These are phyloP conservation scores for Caenorhabditis sp. DNA, from an alignment of 2,888 invertebrate species.

Conservation along the genomic window DNA sequence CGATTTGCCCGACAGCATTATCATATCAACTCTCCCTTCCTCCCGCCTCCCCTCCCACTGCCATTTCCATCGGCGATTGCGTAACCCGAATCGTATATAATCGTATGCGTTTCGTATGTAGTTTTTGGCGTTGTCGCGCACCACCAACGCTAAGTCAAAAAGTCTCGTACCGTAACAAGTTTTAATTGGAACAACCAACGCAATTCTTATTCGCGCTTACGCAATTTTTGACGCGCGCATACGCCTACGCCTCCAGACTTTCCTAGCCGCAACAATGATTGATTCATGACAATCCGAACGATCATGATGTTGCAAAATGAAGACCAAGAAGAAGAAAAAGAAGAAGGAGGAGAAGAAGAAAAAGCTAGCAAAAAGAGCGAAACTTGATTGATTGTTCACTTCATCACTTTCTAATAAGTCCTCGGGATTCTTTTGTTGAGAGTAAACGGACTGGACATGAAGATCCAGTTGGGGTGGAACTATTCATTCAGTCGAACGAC, in stretches of 20 bases:
- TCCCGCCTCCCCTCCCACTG: slow-evolving; percentile 7
- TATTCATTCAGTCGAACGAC: no score
- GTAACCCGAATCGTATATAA: slow-evolving; percentile 54
- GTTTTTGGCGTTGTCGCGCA: slow-evolving; percentile 26
- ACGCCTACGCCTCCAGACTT: background rate
- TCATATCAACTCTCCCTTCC: slow-evolving; percentile 35
- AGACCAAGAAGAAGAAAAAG: background rate
- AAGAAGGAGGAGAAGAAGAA: slow-evolving; percentile 8
- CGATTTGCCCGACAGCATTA: slow-evolving; percentile 40
- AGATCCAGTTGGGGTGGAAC: no score
- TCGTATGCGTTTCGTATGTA: slow-evolving; percentile 50
- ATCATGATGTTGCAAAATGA: slow-evolving; percentile 36
- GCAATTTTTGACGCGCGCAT: slow-evolving; percentile 44
- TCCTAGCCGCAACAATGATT: slow-evolving; percentile 32
- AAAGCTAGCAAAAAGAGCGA: background rate
- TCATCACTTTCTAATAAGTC: background rate
- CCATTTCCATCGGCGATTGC: slow-evolving; percentile 43
- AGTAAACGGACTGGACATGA: slow-evolving; percentile 21
- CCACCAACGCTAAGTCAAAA: slow-evolving; percentile 36
- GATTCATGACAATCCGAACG: slow-evolving; percentile 34
- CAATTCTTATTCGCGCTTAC: slow-evolving; percentile 29
- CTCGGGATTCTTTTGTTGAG: slow-evolving; percentile 13
- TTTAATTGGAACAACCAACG: slow-evolving; percentile 51
- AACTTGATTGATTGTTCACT: slow-evolving; percentile 25
- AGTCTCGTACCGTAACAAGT: slow-evolving; percentile 56